Base-by-base conservation (phyloP, 1,140 invertebrate genomes). In the Trigoniulus corallinus region DNA sequence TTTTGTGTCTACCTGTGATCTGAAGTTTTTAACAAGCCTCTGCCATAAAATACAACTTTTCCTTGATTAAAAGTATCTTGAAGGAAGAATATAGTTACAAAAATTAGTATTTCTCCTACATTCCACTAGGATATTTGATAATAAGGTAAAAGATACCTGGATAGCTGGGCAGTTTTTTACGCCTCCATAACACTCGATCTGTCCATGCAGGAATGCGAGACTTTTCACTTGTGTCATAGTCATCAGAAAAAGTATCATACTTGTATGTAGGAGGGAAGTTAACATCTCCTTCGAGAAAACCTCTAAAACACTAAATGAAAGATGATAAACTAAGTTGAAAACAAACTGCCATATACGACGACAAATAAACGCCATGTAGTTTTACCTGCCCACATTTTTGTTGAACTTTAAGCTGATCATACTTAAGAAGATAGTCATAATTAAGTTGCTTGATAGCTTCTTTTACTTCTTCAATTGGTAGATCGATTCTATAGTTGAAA, bases 151-250 rank as follows among this genome's bases (percentile, higher is more conserved):
- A n/a, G n/a, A n/a, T n/a, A n/a, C n/a, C n/a, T n/a, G n/a, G n/a
- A n/a, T n/a, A n/a, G n/a, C n/a, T n/a, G n/a, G n/a, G n/a, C 54
- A 79, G 72, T 64, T 81, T 83, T 56, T 82, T 72, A 48, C 83
- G 72, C 63, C 82, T 81, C 84, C 88, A 98, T 23, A 99, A 70
- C 40, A 98, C 75, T 55, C 96, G 70, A 70, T 99, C 96, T 1
- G 95, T 98, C 91, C 92, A 99, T 1, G 96, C 94, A 0, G 96
- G 96, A 26, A 88, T 82, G 43, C 94, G 74, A 61, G 82, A 84
- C 68, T 99, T 99, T 67, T 99, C 96, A 66, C 93, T 97, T 0
- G 95, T 98, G 64, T 99, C 96, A 65, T 97, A 99, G 71, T 98
- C 93, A 67, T 98, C 89, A 61, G 89, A 95, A 66, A 98, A 98